Percentiles rank a stretch among this genome's conserved stretches.
Conservation (phyloP, 2,888 invertebrate genomes). For the Lycia hirtaria region DNA sequence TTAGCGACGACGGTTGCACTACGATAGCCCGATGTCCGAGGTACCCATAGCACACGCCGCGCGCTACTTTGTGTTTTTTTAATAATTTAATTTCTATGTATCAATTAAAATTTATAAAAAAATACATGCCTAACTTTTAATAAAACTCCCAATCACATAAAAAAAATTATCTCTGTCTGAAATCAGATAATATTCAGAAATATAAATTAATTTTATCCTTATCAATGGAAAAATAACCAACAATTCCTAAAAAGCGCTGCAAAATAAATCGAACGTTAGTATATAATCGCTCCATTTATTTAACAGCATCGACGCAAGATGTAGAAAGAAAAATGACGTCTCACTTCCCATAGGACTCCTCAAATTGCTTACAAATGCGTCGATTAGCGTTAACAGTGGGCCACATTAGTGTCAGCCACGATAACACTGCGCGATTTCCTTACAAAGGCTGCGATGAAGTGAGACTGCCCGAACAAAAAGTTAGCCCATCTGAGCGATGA, state of each 20-base stretch:
- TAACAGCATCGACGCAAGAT: conserved; percentile 23
- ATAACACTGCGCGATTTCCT: conserved; percentile 72
- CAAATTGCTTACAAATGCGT: conserved; percentile 60
- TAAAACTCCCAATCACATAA: too few species aligned
- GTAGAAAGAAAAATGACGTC: conserved; percentile 31
- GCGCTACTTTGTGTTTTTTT: too few species aligned
- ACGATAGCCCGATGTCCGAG: too few species aligned
- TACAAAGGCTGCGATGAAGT: conserved; percentile 76
- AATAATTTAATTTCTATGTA: too few species aligned
- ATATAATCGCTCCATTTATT: too few species aligned
- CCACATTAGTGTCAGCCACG: conserved; percentile 67
- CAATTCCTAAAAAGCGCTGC: too few species aligned
- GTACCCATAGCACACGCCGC: too few species aligned
- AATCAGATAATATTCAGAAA: too few species aligned
- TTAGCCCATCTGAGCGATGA: conserved; percentile 80
- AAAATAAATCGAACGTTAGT: conserved; percentile 12
- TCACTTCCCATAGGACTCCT: conserved; percentile 41
- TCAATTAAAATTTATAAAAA: background rate
- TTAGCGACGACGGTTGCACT: too few species aligned
- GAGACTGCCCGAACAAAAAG: conserved; percentile 77
- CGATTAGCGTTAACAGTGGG: conserved; percentile 60
- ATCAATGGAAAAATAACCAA: too few species aligned
- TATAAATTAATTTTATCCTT: too few species aligned
- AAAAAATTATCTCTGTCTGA: too few species aligned
- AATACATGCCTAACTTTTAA: background rate